Evolutionary conservation across 2,888 invertebrate genomes (phyloP), one percentile per base, ranked within the genome.

Genomic region (Drosophila greeni): DNA sequence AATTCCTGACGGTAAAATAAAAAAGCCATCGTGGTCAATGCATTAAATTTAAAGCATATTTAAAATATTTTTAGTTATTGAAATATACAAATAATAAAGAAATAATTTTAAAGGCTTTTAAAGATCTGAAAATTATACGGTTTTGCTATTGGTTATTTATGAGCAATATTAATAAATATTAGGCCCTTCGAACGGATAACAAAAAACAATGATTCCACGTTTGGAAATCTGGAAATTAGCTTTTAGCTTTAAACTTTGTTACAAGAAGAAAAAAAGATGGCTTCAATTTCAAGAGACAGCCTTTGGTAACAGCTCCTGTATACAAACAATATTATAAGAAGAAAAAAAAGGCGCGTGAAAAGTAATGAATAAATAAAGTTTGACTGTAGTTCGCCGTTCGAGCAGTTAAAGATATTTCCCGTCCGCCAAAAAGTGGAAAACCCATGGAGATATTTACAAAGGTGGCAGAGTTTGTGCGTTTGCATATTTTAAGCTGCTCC

Each of bases 311-410:
- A 59, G 57, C 61, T 53, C 43, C 36, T 37, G 8, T 14, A 20
- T 16, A 9, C 16, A 42, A 42, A n/a, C 3, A 23, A 14, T 14
- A 40, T n/a, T n/a, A 40, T 39, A 40, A 40, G 4, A 40, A 14
- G 40, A 20, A 40, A 40, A n/a, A 68, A 75, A 78, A 61, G 70
- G 48, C 67, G 69, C 75, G 82, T 75, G 78, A 75, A 78, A 72
- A 37, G 64, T 72, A 75, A 83, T 83, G 75, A 79, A 83, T 81
- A 79, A 79, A 55, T 76, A 59, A 82, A 72, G 66, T 61, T 51
- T 49, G 53, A 16, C 59, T 54, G 69, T 66, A 65, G 75, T 60
- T 81, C 56, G 54, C 47, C 73, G 16, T 37, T 37, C 51, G 75
- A 57, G 51, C 37, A 54, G 68, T 70, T 70, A 56, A 69, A 72